phyloP scores from a whole-genome alignment of 2,888 invertebrate genomes.

The Eupelmus urozonus region DNA sequence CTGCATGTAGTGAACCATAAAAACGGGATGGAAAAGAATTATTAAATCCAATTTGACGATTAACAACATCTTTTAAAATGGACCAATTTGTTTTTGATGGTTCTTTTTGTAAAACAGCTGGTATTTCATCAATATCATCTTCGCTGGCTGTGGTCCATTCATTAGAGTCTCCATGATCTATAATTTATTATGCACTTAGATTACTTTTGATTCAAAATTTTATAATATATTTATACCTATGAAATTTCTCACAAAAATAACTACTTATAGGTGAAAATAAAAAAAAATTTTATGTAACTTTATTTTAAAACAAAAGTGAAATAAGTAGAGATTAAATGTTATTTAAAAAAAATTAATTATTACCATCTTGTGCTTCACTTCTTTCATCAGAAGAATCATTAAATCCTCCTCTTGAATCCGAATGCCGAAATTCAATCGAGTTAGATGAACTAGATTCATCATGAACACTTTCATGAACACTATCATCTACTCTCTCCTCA shows the following conservation, averaged over 20 bases:
- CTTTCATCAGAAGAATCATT: slow-evolving; percentile 55
- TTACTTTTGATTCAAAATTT: background rate
- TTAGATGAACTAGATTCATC: background rate
- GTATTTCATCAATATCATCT: slow-evolving; percentile 67
- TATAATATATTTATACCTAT: too few relatives aligned
- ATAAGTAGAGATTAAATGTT: slow-evolving; percentile 24
- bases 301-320: too few relatives aligned
- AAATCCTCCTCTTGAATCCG: slow-evolving; percentile 5
- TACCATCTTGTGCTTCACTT: slow-evolving; percentile 53
- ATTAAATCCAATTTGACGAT: slow-evolving; percentile 82
- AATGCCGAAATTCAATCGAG: slow-evolving; percentile 12
- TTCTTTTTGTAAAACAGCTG: slow-evolving; percentile 79
- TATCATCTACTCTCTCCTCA: too few relatives aligned
- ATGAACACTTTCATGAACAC: too few relatives aligned
- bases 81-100: slow-evolving; percentile 85
- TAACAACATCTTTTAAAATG: slow-evolving; percentile 83
- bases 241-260: too few relatives aligned
- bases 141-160: slow-evolving; percentile 66
- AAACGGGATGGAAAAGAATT: slow-evolving; percentile 83
- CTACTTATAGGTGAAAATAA: too few relatives aligned
- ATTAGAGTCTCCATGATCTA: slow-evolving; percentile 64
- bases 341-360: slow-evolving; percentile 7
- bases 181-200: background rate
- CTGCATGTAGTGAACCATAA: slow-evolving; percentile 89
- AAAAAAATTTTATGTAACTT: too few relatives aligned